A percentile compares a stretch with the other conserved stretches of the same genome.
Conservation (phyloP, 2,888 invertebrate species). For the Neria commutata region DNA sequence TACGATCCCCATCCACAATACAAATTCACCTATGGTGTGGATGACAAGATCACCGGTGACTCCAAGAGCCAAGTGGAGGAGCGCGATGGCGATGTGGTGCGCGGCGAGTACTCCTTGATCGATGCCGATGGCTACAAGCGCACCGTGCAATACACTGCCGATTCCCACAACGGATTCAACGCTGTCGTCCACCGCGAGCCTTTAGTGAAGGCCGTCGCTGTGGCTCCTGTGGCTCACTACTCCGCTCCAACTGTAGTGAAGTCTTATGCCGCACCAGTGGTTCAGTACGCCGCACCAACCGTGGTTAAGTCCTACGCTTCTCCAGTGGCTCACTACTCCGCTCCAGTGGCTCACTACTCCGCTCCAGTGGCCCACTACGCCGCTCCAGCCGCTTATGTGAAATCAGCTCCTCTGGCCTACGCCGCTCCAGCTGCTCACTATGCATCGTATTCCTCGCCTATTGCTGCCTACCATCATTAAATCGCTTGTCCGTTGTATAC, state of each 20-base stretch:
- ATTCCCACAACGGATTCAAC: slow-evolving; percentile 58
- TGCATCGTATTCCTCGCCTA: slow-evolving; percentile 36
- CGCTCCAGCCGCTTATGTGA: slow-evolving; percentile 14
- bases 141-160: slow-evolving; percentile 59
- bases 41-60: slow-evolving; percentile 58
- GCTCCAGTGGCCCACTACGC: slow-evolving; percentile 27
- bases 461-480: slow-evolving; percentile 36
- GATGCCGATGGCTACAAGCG: slow-evolving; percentile 60
- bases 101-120: slow-evolving; percentile 59
- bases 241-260: slow-evolving; percentile 14
- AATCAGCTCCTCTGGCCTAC: neutral
- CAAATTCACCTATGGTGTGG: slow-evolving; percentile 58
- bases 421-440: slow-evolving; percentile 20
- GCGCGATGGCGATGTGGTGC: slow-evolving; percentile 59
- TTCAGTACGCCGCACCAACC: slow-evolving; percentile 27
- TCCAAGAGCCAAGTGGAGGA: slow-evolving; percentile 60
- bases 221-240: slow-evolving; percentile 29
- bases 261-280: slow-evolving; percentile 23
- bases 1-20: slow-evolving; percentile 58
- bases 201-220: slow-evolving; percentile 34
- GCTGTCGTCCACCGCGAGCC: slow-evolving; percentile 53
- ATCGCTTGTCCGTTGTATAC: too few species aligned
- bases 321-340: slow-evolving; percentile 28
- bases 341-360: slow-evolving; percentile 28
- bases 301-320: slow-evolving; percentile 34